These are phyloP conservation scores for Sphenodon punctatus DNA, from an alignment of 2,797 vertebrate genomes.

Conservation along the genomic window DNA sequence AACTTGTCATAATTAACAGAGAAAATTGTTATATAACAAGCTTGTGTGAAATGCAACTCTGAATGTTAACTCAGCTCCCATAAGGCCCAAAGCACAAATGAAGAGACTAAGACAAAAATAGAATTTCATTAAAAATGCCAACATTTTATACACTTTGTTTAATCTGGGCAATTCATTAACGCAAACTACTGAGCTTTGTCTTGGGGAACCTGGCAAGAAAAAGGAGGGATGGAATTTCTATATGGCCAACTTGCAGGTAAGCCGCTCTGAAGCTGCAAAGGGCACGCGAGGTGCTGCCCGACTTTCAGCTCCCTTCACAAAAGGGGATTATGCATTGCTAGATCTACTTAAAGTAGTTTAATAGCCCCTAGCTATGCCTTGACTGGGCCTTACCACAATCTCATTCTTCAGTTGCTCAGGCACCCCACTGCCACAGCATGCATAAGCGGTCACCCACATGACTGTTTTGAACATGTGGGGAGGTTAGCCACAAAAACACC, in stretches of 20 bases:
- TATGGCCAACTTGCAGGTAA: background rate
- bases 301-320: background rate
- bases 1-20: background rate
- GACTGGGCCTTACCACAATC: background rate
- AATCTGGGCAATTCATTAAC: background rate
- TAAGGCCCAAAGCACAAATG: background rate
- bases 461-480: too few relatives aligned
- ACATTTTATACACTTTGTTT: background rate
- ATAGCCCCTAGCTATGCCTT: background rate
- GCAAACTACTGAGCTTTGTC: background rate
- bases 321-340: background rate
- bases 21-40: background rate
- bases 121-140: background rate
- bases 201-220: background rate
- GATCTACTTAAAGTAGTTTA: background rate
- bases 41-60: too few relatives aligned
- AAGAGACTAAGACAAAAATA: background rate
- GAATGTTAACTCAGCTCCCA: background rate
- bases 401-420: background rate
- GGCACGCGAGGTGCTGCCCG: background rate
- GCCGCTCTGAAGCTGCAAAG: background rate
- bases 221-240: background rate
- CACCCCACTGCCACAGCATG: background rate
- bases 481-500: too few relatives aligned
- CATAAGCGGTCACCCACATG: background rate